Conservation (phyloP, 2,888 invertebrate genomes). For the Machimus rusticus region DNA sequence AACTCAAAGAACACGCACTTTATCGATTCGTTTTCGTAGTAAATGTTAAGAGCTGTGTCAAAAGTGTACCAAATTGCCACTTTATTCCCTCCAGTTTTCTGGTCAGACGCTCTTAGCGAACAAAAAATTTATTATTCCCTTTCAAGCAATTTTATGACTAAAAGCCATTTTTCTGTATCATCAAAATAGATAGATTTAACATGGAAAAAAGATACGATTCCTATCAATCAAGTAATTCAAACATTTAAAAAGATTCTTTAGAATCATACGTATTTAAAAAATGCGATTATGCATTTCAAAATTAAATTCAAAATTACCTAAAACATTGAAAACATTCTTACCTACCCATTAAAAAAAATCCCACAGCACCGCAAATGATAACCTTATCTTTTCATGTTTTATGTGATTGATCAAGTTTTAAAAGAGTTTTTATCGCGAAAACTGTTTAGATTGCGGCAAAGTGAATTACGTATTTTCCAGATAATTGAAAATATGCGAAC, state of each 20-base stretch:
- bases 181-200: background rate
- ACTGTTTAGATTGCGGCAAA: background rate
- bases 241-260: background rate
- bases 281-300: background rate
- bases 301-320: background rate
- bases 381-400: background rate
- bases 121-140: background rate
- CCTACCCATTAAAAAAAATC: background rate
- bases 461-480: background rate
- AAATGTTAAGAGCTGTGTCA: background rate
- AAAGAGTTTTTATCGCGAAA: background rate
- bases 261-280: background rate
- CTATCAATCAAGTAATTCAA: background rate
- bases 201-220: background rate
- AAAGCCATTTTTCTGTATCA: background rate
- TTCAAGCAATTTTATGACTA: background rate
- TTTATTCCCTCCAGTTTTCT: background rate
- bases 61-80: background rate
- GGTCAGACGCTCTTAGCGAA: background rate
- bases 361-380: background rate
- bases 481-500: background rate
- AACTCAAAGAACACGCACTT: background rate
- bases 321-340: background rate
- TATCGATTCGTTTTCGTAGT: background rate
- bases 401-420: background rate